These are phyloP conservation scores for Abscondita cerata DNA, from an alignment of 2,888 invertebrate genomes.

Conservation along the genomic window DNA sequence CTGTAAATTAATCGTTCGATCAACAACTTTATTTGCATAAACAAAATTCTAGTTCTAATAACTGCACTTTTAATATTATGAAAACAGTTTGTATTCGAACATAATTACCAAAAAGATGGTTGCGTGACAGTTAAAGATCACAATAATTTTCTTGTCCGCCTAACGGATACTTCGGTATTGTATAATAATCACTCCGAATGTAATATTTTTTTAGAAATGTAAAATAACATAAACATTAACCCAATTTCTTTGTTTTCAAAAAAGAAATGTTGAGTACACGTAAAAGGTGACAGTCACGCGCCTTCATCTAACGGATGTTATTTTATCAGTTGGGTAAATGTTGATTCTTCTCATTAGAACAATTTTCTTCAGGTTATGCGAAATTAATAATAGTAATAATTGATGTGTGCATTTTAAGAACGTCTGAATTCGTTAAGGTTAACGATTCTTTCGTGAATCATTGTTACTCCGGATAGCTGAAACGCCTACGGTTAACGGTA, in stretches of 20 bases:
- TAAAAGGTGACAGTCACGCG: background rate
- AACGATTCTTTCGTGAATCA: constrained; percentile 5
- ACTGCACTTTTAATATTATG: no score
- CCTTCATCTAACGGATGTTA: constrained; percentile 9
- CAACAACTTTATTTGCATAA: no score
- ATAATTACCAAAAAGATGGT: no score
- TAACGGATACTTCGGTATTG: no score
- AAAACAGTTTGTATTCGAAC: no score
- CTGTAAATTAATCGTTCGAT: no score
- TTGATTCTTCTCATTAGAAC: background rate
- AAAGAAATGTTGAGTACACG: background rate
- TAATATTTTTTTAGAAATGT: background rate
- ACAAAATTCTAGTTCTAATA: no score
- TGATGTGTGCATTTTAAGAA: no score
- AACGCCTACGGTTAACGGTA: background rate
- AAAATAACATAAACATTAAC: constrained; percentile 10
- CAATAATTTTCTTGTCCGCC: no score
- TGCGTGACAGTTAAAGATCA: no score
- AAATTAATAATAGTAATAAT: background rate
- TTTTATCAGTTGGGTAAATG: background rate
- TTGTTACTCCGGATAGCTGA: background rate
- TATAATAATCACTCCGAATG: background rate
- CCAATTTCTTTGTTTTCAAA: constrained; percentile 10
- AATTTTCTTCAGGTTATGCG: background rate
- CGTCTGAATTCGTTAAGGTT: background rate